Evolutionary conservation across 2,888 invertebrate species (phyloP).

Genomic region (Conomelus anceps): DNA sequence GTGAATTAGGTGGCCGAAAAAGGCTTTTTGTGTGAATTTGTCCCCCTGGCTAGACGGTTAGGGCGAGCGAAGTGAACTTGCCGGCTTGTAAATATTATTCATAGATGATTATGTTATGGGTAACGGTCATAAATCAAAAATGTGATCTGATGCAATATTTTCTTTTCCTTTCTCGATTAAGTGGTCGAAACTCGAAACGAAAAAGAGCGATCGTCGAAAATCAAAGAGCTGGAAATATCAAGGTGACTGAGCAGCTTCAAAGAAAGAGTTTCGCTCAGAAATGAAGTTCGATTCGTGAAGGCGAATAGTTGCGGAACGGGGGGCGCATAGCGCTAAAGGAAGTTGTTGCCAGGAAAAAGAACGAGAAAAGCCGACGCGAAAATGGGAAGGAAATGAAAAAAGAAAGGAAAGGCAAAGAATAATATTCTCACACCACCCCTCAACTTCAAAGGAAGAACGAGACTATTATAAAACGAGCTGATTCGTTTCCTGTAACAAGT

Average conservation of each 20-base stretch:
- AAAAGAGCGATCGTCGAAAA: background rate
- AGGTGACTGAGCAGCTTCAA: background rate
- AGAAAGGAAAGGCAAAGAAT: background rate
- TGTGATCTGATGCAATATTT: background rate
- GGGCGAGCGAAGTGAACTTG: no score
- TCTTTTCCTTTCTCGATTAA: background rate
- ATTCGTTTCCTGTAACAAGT: background rate
- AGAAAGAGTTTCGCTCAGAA: background rate
- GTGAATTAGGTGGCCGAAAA: no score
- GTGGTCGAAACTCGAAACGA: background rate
- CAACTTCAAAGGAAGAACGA: background rate
- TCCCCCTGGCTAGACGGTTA: no score
- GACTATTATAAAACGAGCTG: background rate
- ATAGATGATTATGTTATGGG: background rate
- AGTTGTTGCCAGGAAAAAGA: background rate
- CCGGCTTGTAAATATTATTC: no score
- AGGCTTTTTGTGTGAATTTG: no score
- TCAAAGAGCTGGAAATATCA: background rate
- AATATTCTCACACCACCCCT: background rate
- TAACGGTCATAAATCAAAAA: background rate
- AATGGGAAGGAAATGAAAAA: background rate
- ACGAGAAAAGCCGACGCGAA: background rate
- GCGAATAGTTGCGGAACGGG: background rate
- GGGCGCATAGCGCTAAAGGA: background rate
- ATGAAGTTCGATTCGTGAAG: background rate